phyloP scores from a whole-genome alignment of 2,797 vertebrate genomes.

The Phoebastria nigripes region DNA sequence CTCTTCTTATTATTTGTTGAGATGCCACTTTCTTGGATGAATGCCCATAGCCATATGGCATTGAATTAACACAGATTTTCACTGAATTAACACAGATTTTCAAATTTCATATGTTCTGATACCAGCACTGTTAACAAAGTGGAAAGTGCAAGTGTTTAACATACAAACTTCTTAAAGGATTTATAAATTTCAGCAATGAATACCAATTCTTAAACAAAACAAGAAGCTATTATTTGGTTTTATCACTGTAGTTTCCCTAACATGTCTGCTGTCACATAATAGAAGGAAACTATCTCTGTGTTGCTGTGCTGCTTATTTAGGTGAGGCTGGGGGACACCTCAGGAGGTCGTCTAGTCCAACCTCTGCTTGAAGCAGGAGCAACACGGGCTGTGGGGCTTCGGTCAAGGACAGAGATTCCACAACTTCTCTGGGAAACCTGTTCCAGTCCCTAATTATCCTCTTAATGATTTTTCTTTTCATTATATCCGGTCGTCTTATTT shows the following conservation, averaged over 20 bases:
- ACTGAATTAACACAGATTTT: conserved; percentile 49
- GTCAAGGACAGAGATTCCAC: neutral
- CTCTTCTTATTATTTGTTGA: neutral
- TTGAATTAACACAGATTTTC: conserved; percentile 51
- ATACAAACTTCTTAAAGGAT: neutral
- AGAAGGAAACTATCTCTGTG: neutral
- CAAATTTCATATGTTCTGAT: conserved; percentile 25
- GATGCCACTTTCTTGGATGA: conserved; percentile 43
- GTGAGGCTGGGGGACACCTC: neutral
- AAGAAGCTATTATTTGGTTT: neutral
- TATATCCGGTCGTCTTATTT: neutral
- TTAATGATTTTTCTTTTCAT: neutral
- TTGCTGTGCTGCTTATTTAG: neutral
- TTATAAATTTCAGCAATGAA: conserved; percentile 6
- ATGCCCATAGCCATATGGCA: conserved; percentile 49
- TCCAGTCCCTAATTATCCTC: neutral
- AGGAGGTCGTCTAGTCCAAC: neutral
- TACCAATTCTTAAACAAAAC: conserved; percentile 11
- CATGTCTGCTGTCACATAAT: neutral
- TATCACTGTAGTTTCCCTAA: neutral
- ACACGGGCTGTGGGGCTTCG: neutral
- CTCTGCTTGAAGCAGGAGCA: neutral
- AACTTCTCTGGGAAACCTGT: neutral
- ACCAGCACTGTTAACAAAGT: neutral
- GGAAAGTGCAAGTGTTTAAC: neutral